Evolutionary conservation across 2,113 vertebrate species (phyloP).

Genomic region (Pseudorectes ferrugineus): DNA sequence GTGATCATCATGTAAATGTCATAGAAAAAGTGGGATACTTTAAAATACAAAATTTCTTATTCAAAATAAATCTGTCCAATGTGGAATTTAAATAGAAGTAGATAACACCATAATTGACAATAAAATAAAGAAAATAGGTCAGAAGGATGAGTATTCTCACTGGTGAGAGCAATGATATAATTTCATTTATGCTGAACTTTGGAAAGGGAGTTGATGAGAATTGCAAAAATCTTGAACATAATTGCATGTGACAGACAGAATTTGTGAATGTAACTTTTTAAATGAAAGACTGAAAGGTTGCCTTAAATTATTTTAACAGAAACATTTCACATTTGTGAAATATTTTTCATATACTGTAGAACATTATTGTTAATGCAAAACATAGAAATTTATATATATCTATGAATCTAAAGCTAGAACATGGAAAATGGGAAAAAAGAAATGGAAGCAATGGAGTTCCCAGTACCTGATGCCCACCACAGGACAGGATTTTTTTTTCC

Average conservation of each 20-base stretch:
- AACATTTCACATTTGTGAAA: background rate
- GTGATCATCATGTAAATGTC: background rate
- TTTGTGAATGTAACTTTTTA: background rate
- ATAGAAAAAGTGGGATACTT: background rate
- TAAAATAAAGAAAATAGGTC: background rate
- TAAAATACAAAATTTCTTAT: background rate
- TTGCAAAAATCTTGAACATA: background rate
- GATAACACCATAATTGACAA: background rate
- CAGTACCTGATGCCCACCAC: background rate
- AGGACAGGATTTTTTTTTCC: background rate
- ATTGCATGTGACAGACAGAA: background rate
- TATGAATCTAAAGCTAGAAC: background rate
- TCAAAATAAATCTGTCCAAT: background rate
- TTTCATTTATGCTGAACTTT: background rate
- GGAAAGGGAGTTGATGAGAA: background rate
- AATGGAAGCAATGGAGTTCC: background rate
- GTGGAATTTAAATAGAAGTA: background rate
- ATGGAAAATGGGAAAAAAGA: background rate
- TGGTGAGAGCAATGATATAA: background rate
- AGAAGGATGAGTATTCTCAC: background rate
- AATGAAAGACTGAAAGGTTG: background rate
- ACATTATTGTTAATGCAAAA: background rate
- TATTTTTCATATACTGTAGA: background rate
- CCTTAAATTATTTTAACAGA: background rate
- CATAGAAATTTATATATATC: background rate